Evolutionary conservation across 2,797 vertebrate genomes (phyloP).

Genomic region (Etheostoma nigrum): DNA sequence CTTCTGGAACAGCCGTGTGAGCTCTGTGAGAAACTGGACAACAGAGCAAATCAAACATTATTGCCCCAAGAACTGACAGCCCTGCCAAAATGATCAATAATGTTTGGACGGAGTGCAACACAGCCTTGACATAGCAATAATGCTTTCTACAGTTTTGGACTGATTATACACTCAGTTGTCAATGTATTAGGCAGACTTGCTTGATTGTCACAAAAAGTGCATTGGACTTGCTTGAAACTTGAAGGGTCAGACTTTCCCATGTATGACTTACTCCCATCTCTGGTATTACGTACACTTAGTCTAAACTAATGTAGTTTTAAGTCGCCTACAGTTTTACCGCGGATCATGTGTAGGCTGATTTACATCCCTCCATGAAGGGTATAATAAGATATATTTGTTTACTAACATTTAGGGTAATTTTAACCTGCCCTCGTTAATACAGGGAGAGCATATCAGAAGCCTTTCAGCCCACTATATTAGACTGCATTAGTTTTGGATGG

Average conservation of each 20-base stretch:
- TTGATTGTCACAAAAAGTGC: no score
- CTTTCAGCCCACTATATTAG: no score
- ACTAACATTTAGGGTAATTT: no score
- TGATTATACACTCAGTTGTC: background rate
- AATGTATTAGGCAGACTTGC: no score
- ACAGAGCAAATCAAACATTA: background rate
- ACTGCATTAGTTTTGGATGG: background rate
- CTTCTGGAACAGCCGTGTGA: constrained; percentile 95
- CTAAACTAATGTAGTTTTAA: background rate
- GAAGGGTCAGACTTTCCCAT: no score
- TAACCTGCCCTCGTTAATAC: no score
- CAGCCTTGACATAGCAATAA: background rate
- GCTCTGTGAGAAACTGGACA: constrained; percentile 93
- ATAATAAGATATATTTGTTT: no score
- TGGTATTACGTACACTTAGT: background rate
- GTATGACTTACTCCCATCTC: no score
- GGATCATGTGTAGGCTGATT: no score
- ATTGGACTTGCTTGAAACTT: no score
- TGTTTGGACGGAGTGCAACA: background rate
- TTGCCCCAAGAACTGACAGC: background rate
- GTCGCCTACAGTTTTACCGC: no score
- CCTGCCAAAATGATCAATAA: no score
- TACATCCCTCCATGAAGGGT: background rate
- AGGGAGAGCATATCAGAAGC: background rate
- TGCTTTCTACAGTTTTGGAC: background rate